phyloP scores from a whole-genome alignment of 1,140 invertebrate species.

The Pseudomyrmex gracilis region DNA sequence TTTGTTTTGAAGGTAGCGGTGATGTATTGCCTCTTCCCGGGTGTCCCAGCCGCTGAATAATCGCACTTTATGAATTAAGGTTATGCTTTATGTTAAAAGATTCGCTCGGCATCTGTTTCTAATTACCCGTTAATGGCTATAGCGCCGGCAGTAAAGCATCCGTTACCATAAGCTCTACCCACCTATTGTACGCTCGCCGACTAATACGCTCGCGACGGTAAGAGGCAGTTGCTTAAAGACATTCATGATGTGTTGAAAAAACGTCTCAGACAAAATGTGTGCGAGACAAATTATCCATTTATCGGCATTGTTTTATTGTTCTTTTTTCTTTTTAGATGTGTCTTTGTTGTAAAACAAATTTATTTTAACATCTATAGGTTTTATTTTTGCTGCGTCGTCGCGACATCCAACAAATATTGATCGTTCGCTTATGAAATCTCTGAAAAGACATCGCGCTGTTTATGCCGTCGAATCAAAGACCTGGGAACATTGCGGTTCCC shows the following conservation, averaged over 20 bases:
- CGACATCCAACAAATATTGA: background rate
- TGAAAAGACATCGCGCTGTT: constrained; percentile 5
- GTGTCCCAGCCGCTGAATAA: constrained; percentile 83
- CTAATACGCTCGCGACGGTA: constrained; percentile 54
- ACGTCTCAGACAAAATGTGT: background rate
- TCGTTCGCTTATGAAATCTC: constrained; percentile 1
- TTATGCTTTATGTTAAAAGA: constrained; percentile 86
- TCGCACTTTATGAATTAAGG: constrained; percentile 86
- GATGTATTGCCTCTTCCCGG: constrained; percentile 81
- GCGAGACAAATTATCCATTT: background rate
- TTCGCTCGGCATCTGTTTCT: constrained; percentile 86
- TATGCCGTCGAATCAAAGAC: constrained; percentile 18
- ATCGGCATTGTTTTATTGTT: background rate
- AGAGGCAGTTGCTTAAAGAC: constrained; percentile 48
- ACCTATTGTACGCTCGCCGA: constrained; percentile 57
- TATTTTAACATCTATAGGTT: background rate
- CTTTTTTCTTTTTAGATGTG: background rate
- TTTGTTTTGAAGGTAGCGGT: constrained; percentile 84
- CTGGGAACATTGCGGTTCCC: constrained; percentile 49
- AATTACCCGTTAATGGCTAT: constrained; percentile 86
- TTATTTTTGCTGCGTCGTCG: background rate
- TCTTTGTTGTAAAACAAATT: background rate
- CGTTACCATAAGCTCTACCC: constrained; percentile 82
- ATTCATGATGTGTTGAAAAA: constrained; percentile 31
- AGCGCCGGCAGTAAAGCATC: constrained; percentile 82